Percentiles rank a stretch among this genome's conserved stretches.
Conservation (phyloP, 2,888 invertebrate species). For the Cheilosia scutellata region DNA sequence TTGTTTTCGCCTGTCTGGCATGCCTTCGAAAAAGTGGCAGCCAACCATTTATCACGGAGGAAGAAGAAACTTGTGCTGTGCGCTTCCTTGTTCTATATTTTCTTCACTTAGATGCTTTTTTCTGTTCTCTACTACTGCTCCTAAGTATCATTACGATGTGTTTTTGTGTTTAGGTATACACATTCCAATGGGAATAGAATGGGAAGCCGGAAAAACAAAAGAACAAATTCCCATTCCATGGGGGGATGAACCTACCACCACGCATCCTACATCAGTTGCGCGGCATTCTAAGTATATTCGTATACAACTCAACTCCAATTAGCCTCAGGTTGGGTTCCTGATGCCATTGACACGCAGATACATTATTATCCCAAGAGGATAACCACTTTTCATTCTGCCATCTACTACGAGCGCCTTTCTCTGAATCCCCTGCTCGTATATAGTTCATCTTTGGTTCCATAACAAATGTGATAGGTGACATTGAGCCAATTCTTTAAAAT, state of each 20-base stretch:
- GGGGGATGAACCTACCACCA: conserved; percentile 28
- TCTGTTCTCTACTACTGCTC: conserved; percentile 3
- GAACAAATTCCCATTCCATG: conserved; percentile 30
- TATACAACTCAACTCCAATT: conserved; percentile 76
- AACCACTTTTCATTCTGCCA: conserved; percentile 11
- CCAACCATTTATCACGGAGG: conserved; percentile 70
- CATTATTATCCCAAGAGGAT: conserved; percentile 62
- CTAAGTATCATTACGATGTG: conserved; percentile 39
- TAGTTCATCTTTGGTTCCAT: conserved; percentile 23
- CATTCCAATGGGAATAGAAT: conserved; percentile 68
- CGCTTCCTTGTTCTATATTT: conserved; percentile 65
- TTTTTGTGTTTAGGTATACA: conserved; percentile 27
- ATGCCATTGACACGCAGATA: conserved; percentile 70
- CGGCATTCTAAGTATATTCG: conserved; percentile 24
- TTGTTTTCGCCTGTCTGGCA: conserved; percentile 20
- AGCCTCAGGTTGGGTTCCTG: conserved; percentile 73
- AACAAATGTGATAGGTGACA: conserved; percentile 55
- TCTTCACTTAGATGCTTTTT: conserved; percentile 9
- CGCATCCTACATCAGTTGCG: conserved; percentile 17
- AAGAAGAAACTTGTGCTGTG: conserved; percentile 45
- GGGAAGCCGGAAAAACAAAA: conserved; percentile 48
- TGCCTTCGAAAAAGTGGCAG: conserved; percentile 70
- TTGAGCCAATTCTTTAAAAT: conserved; percentile 55
- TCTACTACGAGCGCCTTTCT: neutral
- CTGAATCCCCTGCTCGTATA: neutral